Percentiles rank a stretch among this genome's conserved stretches.
These are phyloP conservation scores for Exocentrus adspersus DNA, from an alignment of 2,888 invertebrate species.

Conservation along the genomic window DNA sequence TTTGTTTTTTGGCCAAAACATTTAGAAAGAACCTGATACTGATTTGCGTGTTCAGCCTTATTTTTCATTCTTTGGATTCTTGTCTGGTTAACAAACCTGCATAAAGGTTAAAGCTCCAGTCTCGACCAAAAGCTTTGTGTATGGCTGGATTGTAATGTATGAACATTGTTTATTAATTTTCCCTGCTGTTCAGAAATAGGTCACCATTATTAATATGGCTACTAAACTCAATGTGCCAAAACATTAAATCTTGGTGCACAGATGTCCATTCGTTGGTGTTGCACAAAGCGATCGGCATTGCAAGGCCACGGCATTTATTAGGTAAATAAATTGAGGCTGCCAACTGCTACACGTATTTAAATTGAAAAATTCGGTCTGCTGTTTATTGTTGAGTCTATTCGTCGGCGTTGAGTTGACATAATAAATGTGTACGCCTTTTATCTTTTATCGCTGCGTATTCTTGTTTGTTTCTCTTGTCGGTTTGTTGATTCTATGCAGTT, in stretches of 20 bases:
- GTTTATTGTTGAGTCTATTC: constrained; percentile 13
- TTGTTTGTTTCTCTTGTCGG: not conserved
- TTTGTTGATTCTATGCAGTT: not conserved
- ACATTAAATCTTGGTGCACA: constrained; percentile 1
- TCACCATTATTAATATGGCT: not conserved
- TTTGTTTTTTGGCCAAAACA: no score
- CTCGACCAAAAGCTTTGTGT: no score
- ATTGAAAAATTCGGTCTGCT: not conserved
- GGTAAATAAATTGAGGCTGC: constrained; percentile 24
- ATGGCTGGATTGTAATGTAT: no score
- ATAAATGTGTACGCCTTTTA: not conserved
- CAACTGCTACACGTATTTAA: constrained; percentile 9
- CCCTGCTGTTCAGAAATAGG: not conserved
- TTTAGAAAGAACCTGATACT: no score
- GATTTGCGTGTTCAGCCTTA: no score
- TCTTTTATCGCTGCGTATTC: not conserved
- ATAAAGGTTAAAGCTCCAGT: no score
- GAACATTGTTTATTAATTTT: no score
- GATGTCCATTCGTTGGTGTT: constrained; percentile 15
- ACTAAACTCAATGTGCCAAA: constrained; percentile 4
- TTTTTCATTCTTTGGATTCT: no score
- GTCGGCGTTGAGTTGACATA: not conserved
- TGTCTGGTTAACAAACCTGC: no score
- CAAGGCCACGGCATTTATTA: constrained; percentile 32
- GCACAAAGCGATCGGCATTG: constrained; percentile 30